Conservation (phyloP, 2,888 invertebrate species). For the Celastrina argiolus region DNA sequence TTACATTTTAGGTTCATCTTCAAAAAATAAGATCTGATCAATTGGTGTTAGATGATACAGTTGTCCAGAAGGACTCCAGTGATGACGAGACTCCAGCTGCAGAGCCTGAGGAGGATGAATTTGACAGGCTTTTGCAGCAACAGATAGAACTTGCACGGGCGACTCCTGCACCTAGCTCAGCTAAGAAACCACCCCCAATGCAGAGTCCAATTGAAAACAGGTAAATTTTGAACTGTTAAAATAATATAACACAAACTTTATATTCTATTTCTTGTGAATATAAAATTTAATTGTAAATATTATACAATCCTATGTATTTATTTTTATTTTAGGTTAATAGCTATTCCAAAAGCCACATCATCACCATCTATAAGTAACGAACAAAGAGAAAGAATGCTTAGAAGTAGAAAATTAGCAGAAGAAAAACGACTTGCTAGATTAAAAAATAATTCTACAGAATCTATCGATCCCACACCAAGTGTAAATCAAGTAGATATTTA, state of each 20-base stretch:
- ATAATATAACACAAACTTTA: no score
- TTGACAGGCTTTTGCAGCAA: slow-evolving; percentile 80
- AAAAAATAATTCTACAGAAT: slow-evolving; percentile 41
- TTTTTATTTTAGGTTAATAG: slow-evolving; percentile 46
- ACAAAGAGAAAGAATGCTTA: slow-evolving; percentile 82
- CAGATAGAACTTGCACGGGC: slow-evolving; percentile 79
- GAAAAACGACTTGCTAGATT: slow-evolving; percentile 79
- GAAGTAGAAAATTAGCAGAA: slow-evolving; percentile 81
- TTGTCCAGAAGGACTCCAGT: slow-evolving; percentile 60
- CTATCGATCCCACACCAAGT: neutral
- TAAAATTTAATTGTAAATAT: neutral
- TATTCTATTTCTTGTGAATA: neutral
- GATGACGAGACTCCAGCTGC: slow-evolving; percentile 59
- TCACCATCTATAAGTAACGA: slow-evolving; percentile 77
- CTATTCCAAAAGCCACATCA: slow-evolving; percentile 61
- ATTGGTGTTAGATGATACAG: slow-evolving; percentile 64
- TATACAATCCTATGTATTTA: neutral
- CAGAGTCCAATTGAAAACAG: slow-evolving; percentile 42
- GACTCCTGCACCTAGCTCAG: slow-evolving; percentile 54
- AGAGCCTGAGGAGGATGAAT: slow-evolving; percentile 76
- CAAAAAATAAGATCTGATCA: slow-evolving; percentile 81
- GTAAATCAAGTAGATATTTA: neutral
- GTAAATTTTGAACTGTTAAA: slow-evolving; percentile 37
- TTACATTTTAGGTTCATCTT: slow-evolving; percentile 77
- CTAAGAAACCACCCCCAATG: slow-evolving; percentile 38